Conservation (phyloP, 2,797 vertebrate genomes). For the Poeciliopsis paucimaculata region DNA sequence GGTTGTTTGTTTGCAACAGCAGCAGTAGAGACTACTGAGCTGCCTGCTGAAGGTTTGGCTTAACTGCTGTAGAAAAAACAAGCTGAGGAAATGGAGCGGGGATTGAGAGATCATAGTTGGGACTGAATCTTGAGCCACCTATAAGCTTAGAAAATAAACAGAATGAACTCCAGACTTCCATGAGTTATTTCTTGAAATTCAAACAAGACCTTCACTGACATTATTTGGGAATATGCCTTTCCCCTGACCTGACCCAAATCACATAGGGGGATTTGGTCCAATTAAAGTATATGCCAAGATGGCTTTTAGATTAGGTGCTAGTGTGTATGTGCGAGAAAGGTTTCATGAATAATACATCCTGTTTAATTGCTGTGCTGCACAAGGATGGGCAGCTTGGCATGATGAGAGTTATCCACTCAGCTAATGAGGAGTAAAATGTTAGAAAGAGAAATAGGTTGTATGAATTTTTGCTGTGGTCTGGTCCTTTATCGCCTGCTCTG, state of each 20-base stretch:
- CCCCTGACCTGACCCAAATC: slow-evolving; percentile 50
- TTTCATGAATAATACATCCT: slow-evolving; percentile 81
- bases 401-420: slow-evolving; percentile 61
- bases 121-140: slow-evolving; percentile 20
- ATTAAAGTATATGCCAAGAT: slow-evolving; percentile 77
- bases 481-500: slow-evolving; percentile 33
- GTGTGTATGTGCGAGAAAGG: slow-evolving; percentile 64
- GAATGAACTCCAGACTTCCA: slow-evolving; percentile 16
- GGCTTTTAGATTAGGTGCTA: slow-evolving; percentile 61
- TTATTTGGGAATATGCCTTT: slow-evolving; percentile 27
- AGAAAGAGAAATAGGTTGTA: slow-evolving; percentile 55
- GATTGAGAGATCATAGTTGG: neutral
- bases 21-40: slow-evolving; percentile 31
- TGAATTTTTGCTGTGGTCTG: slow-evolving; percentile 37
- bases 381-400: slow-evolving; percentile 62
- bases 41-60: slow-evolving; percentile 35
- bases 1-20: slow-evolving; percentile 41
- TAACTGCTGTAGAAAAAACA: slow-evolving; percentile 1
- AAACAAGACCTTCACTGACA: slow-evolving; percentile 18
- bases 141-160: slow-evolving; percentile 12
- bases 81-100: neutral
- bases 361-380: slow-evolving; percentile 74
- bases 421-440: slow-evolving; percentile 75
- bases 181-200: slow-evolving; percentile 18
- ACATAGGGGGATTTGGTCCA: slow-evolving; percentile 66